Base-by-base conservation (phyloP, 2,888 invertebrate genomes). In the Hypselothyrea guttata region DNA sequence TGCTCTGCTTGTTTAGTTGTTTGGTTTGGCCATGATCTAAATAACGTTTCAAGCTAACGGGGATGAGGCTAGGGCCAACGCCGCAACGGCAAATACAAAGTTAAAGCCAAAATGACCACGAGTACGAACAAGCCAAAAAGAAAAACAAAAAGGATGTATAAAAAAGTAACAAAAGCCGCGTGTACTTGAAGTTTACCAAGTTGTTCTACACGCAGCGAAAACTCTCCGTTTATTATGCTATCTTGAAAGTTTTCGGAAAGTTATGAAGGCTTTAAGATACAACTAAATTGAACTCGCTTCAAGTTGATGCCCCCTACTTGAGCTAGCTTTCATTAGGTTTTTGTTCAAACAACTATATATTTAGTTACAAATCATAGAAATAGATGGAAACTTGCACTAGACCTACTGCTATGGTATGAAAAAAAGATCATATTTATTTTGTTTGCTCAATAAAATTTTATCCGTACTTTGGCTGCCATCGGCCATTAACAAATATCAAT, bases 91-190 rank as follows among this genome's bases (percentile, higher is more conserved):
- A 72, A 72, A 81, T 78, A 73, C 41, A 72, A 84, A 73, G 61
- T 84, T 70, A 52, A 66, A 66, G 82, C 82, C 69, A 69, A 86
- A 77, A 76, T 77, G 65, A 84, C 86, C 86, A 64, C 78, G 57
- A 57, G 45, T 47, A 59, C 58, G 45, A 33, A 42, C 22, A 22
- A 22, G 47, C 33, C 37, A 27, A 52, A 55, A 46, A 52, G 30
- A 27, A 30, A 34, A 52, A 46, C 31, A 54, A 49, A 46, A 54
- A 54, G 49, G 34, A 45, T 4, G 35, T 34, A 22, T 11, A 16
- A 45, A 54, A 86, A 73, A 75, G 69, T 62, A 77, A 68, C 75
- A 79, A 84, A 63, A 51, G 65, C 53, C 44, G 61, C 57, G 53
- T 61, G 74, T 73, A 56, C 77, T 84, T 67, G 51, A 60, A 70